Evolutionary conservation across 2,113 vertebrate species (phyloP).

Genomic region (Calidris pygmaea): DNA sequence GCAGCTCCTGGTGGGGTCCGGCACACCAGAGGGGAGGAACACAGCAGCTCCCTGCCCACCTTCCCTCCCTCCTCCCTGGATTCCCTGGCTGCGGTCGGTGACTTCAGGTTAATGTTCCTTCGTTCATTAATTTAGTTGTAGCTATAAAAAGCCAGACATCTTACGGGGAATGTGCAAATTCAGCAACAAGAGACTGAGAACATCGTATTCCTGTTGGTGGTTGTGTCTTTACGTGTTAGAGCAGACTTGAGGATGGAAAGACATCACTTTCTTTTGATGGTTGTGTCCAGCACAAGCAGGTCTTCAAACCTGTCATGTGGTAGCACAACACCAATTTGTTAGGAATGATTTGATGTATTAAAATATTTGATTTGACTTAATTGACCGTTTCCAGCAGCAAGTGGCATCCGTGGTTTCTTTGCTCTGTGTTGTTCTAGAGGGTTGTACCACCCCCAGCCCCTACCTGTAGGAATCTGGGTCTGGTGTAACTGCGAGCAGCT

Average conservation of each 20-base stretch:
- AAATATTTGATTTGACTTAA: background rate
- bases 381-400: background rate
- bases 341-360: background rate
- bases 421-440: background rate
- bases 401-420: accelerated
- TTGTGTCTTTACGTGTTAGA: background rate
- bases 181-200: background rate
- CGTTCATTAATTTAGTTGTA: background rate
- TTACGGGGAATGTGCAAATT: background rate
- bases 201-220: background rate
- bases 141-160: background rate
- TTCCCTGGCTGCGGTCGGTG: background rate
- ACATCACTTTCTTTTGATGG: background rate
- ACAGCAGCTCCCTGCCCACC: background rate
- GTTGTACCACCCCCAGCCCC: background rate
- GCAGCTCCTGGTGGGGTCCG: background rate
- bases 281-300: background rate
- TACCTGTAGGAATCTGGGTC: background rate
- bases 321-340: background rate
- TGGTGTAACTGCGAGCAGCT: background rate
- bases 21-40: background rate
- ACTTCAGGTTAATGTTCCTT: background rate
- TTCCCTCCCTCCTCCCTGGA: background rate
- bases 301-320: background rate
- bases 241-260: background rate